phyloP scores from a whole-genome alignment of 2,797 vertebrate species.

The Yasuhikotakia modesta region DNA sequence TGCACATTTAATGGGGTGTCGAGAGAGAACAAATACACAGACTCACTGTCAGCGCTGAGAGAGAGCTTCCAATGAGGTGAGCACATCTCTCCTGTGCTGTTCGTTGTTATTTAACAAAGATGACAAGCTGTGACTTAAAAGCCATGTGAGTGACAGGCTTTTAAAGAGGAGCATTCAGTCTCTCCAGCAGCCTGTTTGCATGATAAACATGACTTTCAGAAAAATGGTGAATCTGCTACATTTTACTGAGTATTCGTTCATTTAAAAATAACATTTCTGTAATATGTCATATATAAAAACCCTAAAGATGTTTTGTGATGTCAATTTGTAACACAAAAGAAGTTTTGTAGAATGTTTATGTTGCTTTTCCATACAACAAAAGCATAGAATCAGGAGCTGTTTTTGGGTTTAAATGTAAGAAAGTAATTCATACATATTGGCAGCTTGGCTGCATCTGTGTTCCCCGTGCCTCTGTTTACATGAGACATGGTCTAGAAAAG shows the following conservation, averaged over 20 bases:
- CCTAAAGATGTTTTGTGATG: no score
- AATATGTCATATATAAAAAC: no score
- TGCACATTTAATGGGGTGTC: not conserved
- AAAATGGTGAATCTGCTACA: not conserved
- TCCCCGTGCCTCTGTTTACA: not conserved
- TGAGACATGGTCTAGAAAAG: not conserved
- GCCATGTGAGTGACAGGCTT: constrained; percentile 7
- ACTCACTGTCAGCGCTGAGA: not conserved
- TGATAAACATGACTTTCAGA: not conserved
- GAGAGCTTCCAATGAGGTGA: constrained; percentile 15
- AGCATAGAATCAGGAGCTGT: not conserved
- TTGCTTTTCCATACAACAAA: not conserved
- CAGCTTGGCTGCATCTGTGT: constrained; percentile 13
- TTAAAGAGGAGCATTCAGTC: not conserved
- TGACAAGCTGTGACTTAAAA: not conserved
- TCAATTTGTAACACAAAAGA: no score
- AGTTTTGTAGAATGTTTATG: no score
- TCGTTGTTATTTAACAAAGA: constrained; percentile 23
- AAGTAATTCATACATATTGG: constrained; percentile 16
- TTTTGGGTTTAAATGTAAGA: not conserved
- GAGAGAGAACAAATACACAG: not conserved
- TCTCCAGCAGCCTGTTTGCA: no score
- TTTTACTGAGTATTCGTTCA: not conserved
- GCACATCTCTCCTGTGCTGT: not conserved
- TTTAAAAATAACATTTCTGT: no score